phyloP scores from a whole-genome alignment of 2,888 invertebrate genomes.

The Acrobasis suavella region DNA sequence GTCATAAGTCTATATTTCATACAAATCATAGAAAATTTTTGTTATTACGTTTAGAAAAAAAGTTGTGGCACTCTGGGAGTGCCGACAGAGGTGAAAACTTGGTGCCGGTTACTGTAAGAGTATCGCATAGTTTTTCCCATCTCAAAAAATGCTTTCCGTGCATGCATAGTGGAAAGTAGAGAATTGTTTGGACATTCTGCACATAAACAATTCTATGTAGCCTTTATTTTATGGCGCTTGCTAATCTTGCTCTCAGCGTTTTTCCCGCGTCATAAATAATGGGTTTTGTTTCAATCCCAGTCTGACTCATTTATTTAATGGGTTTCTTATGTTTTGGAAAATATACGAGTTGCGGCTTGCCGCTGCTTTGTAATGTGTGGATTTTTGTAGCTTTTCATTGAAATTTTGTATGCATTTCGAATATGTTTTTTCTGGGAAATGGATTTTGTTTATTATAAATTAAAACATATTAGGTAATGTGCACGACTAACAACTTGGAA shows the following conservation, averaged over 20 bases:
- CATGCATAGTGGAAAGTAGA: no score
- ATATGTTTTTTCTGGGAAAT: neutral
- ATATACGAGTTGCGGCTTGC: slow-evolving; percentile 25
- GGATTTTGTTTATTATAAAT: no score
- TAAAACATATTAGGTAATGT: no score
- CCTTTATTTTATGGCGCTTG: neutral
- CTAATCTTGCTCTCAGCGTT: slow-evolving; percentile 21
- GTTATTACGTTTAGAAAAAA: no score
- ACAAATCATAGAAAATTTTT: no score
- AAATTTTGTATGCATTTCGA: neutral
- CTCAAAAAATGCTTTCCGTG: no score
- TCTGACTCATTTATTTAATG: slow-evolving; percentile 34
- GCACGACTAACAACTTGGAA: no score
- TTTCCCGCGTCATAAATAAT: slow-evolving; percentile 31
- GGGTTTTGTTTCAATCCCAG: slow-evolving; percentile 30
- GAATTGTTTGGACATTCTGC: neutral
- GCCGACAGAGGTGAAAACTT: no score
- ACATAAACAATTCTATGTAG: neutral
- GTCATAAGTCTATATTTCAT: no score
- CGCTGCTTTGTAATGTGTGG: slow-evolving; percentile 8
- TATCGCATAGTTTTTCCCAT: no score
- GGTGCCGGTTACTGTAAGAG: no score
- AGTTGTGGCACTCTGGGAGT: no score
- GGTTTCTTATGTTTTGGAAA: slow-evolving; percentile 33
- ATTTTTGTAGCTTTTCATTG: slow-evolving; percentile 8